Evolutionary conservation across 2,888 invertebrate genomes (phyloP), one percentile per base, ranked within the genome.

Genomic region (Cistogaster globosa): DNA sequence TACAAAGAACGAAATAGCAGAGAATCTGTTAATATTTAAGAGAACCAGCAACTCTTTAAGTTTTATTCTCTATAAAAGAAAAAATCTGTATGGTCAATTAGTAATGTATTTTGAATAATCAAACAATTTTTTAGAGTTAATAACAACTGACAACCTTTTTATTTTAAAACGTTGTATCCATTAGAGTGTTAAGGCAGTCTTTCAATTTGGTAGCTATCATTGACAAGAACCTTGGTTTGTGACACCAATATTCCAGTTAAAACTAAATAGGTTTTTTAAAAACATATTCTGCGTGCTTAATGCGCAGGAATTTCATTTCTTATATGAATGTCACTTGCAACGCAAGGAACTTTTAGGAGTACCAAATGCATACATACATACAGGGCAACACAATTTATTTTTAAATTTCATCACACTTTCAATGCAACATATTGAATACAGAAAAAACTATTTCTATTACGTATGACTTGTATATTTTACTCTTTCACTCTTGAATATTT

Each of bases 221-320:
- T 58, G 84, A 65, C 84, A 71, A 0, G 26, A 76, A 84, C 84
- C 84, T 1, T 18, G 84, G 80, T 80, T 76, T 8, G n/a, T 26
- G 60, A 5, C 55, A 16, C 6, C 0, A 55, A 48, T 72, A 65
- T 38, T 42, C 14, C 16, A 22, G 45, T 14, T 20, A 36, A 55
- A 1, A 4, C 4, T 26, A 26, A 26, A 26, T 26, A n/a, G n/a
- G 26, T 26, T 26, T 12, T 60, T 16, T 12, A 12, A 32, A 65
- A 1, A 71, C 80, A 80, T 63, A 20, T 42, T 18, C 26, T 57
- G 9, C n/a, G 0, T 62, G 14, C 1, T 3, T 60, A 20, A 9
- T 60, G 68, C 79, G 81, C 76, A 82, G 51, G 6, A 63, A n/a
- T 51, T 74, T 14, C 18, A 2, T 8, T 48, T 63, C 62, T 55